A percentile compares a stretch with the other conserved stretches of the same genome.
These are phyloP conservation scores for Nomada ferruginata DNA, from an alignment of 2,888 invertebrate genomes.

Conservation along the genomic window DNA sequence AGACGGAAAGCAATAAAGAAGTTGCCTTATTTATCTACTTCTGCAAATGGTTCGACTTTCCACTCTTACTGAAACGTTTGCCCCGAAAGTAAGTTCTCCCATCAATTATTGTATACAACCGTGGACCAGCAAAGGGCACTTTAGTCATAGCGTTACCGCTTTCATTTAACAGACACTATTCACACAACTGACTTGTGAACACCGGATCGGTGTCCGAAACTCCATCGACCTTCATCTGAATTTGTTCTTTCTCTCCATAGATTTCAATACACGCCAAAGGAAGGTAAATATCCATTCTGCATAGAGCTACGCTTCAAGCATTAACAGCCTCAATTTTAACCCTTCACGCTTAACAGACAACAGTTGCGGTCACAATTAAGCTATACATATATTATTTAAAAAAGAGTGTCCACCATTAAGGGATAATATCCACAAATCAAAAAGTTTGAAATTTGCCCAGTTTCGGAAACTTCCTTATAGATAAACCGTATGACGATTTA, in stretches of 20 bases:
- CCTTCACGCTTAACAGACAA: too few relatives aligned
- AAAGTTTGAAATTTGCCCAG: background rate
- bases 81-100: background rate
- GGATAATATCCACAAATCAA: background rate
- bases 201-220: conserved; percentile 4
- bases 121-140: conserved; percentile 1
- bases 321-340: too few relatives aligned
- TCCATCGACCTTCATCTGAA: background rate
- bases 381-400: conserved; percentile 43
- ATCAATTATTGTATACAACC: conserved; percentile 20
- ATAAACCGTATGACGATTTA: conserved; percentile 63
- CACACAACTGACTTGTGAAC: background rate
- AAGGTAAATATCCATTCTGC: conserved; percentile 14
- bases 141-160: conserved; percentile 4
- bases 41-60: background rate
- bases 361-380: too few relatives aligned
- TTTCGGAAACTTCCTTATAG: conserved; percentile 35
- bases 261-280: conserved; percentile 26
- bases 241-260: background rate
- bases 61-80: background rate
- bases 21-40: background rate
- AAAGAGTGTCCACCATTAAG: conserved; percentile 36
- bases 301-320: conserved; percentile 27
- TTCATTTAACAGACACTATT: conserved; percentile 3
- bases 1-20: background rate